Evolutionary conservation across 1,140 invertebrate genomes (phyloP), one percentile per base, ranked within the genome.

Genomic region (Polypedilum vanderplanki): DNA sequence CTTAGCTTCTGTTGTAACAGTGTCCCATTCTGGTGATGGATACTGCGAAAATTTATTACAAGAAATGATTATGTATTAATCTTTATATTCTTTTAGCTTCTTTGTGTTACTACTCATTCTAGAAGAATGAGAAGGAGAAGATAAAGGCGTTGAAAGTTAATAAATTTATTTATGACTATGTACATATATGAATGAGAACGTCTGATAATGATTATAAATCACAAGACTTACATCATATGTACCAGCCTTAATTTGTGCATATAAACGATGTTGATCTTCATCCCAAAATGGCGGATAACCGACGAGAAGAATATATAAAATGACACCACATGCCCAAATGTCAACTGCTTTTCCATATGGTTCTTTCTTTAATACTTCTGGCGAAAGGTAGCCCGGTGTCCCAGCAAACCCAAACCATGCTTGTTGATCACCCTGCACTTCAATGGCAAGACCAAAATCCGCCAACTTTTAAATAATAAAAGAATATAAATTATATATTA

Each of bases 251-350:
- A 97, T 97, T 87, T 97, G 95, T 80, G 92, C 91, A 85, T 97
- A 97, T 75, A 97, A 85, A 78, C 93, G 86, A 83, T 95, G 92
- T 80, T 97, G 94, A 84, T 97, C 95, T 85, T 97, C 95, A 87
- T 97, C 95, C 95, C 95, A 97, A 83, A 97, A 97, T 33, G 95
- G 95, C 12, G 95, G 95, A 84, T 97, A 97, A 80, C 95, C 95
- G 77, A 97, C 95, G 75, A 97, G 86, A 76, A 97, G 87, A 83
- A 97, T 97, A 83, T 97, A 97, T 67, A 97, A 85, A 33, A 75
- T 75, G 64, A 97, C 95, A 79, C 94, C 95, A 84, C 95, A 97
- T 9, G 95, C 95, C 95, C 95, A 97, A 78, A 97, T 95, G 85
- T 97, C 95, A 75, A 97, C 95, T 67, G 95, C 93, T 83, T 97